Evolutionary conservation across 2,888 invertebrate genomes (phyloP).

Genomic region (Thymelicus acteon): DNA sequence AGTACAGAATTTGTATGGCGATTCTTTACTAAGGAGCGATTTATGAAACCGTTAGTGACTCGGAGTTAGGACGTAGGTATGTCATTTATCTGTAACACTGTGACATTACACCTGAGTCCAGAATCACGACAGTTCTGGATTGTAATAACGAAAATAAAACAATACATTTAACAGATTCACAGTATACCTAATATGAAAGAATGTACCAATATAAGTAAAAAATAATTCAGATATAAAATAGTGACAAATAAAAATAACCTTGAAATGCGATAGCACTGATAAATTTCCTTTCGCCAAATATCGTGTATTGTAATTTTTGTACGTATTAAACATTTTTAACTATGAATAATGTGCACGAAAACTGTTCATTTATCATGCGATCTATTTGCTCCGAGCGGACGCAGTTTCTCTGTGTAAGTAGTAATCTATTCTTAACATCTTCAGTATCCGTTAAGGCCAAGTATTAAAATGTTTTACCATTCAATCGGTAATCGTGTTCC

Average conservation of each 20-base stretch:
- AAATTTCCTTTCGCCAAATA: slow-evolving; percentile 14
- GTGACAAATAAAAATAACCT: not conserved
- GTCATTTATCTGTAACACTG: too few species aligned
- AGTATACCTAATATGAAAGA: too few species aligned
- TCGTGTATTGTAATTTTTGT: slow-evolving; percentile 32
- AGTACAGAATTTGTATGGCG: too few species aligned
- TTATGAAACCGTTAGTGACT: too few species aligned
- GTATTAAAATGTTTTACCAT: slow-evolving; percentile 38
- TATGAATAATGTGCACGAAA: slow-evolving; percentile 44
- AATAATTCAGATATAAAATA: too few species aligned
- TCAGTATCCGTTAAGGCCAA: slow-evolving; percentile 47
- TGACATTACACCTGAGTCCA: too few species aligned
- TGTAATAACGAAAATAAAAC: too few species aligned
- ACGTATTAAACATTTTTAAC: slow-evolving; percentile 42
- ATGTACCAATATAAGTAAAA: too few species aligned
- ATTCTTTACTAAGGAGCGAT: too few species aligned
- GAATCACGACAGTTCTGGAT: too few species aligned
- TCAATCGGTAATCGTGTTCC: slow-evolving; percentile 20
- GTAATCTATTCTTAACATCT: slow-evolving; percentile 48
- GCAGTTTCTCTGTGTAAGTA: slow-evolving; percentile 46
- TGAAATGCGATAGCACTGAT: slow-evolving; percentile 1
- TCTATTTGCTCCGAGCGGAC: slow-evolving; percentile 47
- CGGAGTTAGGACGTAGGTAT: too few species aligned
- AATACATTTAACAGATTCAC: too few species aligned
- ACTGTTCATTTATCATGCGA: slow-evolving; percentile 47